Evolutionary conservation across 1,140 invertebrate genomes (phyloP), one percentile per base, ranked within the genome.

Genomic region (Caenorhabditis elegans): DNA sequence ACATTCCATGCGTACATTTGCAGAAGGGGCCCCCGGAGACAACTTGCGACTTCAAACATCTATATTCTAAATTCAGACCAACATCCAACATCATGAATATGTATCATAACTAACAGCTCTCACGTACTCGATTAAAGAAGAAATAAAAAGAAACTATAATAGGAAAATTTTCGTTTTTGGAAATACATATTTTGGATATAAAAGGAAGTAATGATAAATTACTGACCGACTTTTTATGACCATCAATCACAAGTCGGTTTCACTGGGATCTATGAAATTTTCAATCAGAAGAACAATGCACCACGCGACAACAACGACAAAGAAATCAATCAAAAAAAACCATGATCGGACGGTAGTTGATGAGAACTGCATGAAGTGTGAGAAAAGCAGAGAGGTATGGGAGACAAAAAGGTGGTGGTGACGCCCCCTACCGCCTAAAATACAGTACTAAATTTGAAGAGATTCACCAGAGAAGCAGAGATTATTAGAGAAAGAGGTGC

Each of bases 271-370:
- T 48, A n/a, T 13, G n/a, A n/a, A n/a, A n/a, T 43, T 43, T 43
- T 43, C 19, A 26, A 34, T n/a, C 39, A 43, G 28, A 34, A 3
- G 34, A 70, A 70, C 34, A 39, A 39, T 11, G 60, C 26, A 39
- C 60, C 11, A 39, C 24, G 22, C 17, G 28, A 70, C n/a, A 39
- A 70, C 17, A 70, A 39, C 31, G 19, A 70, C 31, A 70, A 70
- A 39, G 60, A 39, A 70, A 70, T 70, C 34, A 70, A 70, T 60
- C 53, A 70, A 70, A 60, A 60, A 70, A 70, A 36, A 70, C 60
- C 43, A 70, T 43, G 34, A 70, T 70, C 60, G 60, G 60, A 70
- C 34, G 34, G 34, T 70, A 22, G 60, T 70, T 70, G 60, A 70
- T 70, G 60, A 70, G 60, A 70, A 39, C 5, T 43, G 19, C 22